Percentiles rank a stretch among this genome's conserved stretches.
These are phyloP conservation scores for Elysia chlorotica DNA, from an alignment of 1,140 invertebrate genomes.

Conservation along the genomic window DNA sequence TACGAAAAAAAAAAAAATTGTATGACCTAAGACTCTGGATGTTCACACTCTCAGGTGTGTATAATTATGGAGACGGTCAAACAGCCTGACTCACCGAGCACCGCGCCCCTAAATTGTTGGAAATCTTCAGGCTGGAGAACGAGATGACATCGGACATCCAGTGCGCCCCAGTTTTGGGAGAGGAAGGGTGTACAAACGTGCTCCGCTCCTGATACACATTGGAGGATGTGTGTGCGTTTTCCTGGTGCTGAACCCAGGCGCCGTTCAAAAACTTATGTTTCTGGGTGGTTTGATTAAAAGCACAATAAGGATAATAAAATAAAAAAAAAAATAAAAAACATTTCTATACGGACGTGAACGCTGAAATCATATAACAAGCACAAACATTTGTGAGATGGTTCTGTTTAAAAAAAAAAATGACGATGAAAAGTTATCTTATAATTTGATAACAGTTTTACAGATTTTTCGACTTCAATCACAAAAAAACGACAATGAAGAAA, in stretches of 20 bases:
- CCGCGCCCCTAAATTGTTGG: conserved; percentile 73
- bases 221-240: conserved; percentile 67
- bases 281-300: background rate
- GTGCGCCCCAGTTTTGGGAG: conserved; percentile 90
- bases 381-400: background rate
- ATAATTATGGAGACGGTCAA: no score
- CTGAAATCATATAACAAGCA: background rate
- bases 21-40: no score
- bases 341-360: background rate
- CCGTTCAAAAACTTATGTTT: conserved; percentile 2
- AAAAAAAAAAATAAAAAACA: background rate
- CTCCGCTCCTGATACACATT: conserved; percentile 1
- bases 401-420: background rate
- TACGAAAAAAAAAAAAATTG: no score
- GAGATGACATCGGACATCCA: conserved; percentile 90
- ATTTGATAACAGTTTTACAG: background rate
- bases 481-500: background rate
- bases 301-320: background rate
- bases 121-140: conserved; percentile 93
- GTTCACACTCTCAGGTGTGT: no score
- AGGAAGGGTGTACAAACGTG: conserved; percentile 90
- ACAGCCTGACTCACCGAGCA: conserved; percentile 22
- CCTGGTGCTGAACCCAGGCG: background rate
- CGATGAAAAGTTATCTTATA: background rate
- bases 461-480: background rate